Percentiles rank a stretch among this genome's conserved stretches.
phyloP scores from a whole-genome alignment of 1,140 invertebrate species.

The Akabosia matsudoensis region DNA sequence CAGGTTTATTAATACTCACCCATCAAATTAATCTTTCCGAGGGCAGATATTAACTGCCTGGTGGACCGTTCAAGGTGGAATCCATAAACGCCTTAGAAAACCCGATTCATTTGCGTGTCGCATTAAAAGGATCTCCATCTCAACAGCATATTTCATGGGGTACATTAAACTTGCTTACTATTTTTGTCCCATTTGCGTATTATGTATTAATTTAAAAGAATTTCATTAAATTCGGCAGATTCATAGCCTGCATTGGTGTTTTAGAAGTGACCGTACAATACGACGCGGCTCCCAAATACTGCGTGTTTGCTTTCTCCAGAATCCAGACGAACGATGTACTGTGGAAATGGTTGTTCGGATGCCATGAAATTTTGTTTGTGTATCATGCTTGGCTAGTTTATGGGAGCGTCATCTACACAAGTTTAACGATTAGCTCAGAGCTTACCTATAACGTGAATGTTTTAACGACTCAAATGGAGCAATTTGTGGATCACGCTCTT shows the following conservation, averaged over 20 bases:
- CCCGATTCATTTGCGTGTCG: neutral
- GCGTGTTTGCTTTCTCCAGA: conserved; percentile 17
- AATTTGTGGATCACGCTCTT: neutral
- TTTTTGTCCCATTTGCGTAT: neutral
- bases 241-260: conserved; percentile 23
- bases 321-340: neutral
- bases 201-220: neutral
- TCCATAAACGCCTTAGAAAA: neutral
- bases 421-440: conserved; percentile 24
- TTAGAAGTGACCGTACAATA: conserved; percentile 21
- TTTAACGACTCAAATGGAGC: neutral
- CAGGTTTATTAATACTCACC: too few relatives aligned
- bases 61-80: conserved; percentile 22
- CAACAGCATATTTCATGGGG: neutral
- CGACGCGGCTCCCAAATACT: conserved; percentile 28
- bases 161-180: neutral
- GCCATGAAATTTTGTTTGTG: conserved; percentile 32
- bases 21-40: neutral
- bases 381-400: conserved; percentile 32
- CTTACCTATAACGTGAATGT: neutral
- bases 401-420: conserved; percentile 28
- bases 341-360: neutral
- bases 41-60: conserved; percentile 16
- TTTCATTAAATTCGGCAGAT: neutral
- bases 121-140: neutral